These are phyloP conservation scores for Stomatorhinus walkeri DNA, from an alignment of 2,797 vertebrate species.

Conservation along the genomic window DNA sequence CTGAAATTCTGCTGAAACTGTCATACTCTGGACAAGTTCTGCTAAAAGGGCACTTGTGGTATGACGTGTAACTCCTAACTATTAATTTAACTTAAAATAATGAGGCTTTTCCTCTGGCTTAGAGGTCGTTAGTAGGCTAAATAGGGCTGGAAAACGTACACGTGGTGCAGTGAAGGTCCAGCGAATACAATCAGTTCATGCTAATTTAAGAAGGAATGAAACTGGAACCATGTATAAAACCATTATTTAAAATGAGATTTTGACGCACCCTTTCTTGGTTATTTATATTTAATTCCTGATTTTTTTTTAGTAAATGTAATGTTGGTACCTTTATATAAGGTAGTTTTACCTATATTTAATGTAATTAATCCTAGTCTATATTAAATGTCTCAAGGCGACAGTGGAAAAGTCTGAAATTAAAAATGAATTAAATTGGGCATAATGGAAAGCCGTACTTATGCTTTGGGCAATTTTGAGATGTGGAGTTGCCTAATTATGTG, in stretches of 20 bases:
- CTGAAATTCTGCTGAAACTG: background rate
- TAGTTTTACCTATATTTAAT: background rate
- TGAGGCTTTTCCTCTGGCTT: background rate
- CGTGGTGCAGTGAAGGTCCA: background rate
- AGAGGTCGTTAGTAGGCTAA: constrained; percentile 8
- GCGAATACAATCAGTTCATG: background rate
- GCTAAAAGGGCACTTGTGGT: background rate
- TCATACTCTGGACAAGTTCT: background rate
- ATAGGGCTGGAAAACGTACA: background rate
- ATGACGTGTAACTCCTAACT: background rate
- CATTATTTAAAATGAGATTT: background rate
- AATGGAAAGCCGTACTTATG: background rate
- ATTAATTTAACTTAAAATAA: background rate
- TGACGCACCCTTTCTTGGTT: background rate
- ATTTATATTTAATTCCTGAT: background rate
- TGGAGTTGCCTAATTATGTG: background rate
- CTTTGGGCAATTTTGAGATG: background rate
- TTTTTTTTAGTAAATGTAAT: background rate
- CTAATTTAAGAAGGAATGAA: background rate
- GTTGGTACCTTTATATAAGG: background rate
- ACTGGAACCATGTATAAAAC: background rate
- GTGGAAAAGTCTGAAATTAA: background rate
- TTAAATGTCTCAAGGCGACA: background rate
- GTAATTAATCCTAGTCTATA: background rate
- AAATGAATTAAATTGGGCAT: background rate